Evolutionary conservation across 2,113 vertebrate genomes (phyloP).

Genomic region (Ammodytes marinus): DNA sequence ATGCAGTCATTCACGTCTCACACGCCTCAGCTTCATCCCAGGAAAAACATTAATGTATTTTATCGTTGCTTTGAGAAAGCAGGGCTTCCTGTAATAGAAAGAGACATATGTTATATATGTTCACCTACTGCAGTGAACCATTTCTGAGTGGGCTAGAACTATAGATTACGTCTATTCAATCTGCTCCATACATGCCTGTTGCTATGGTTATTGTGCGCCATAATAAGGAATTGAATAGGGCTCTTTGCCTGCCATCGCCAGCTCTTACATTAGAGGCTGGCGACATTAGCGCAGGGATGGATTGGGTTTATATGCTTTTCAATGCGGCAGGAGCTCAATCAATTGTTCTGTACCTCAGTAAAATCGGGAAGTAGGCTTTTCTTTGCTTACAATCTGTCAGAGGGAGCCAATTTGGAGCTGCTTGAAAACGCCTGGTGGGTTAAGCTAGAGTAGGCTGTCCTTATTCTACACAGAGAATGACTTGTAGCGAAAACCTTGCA

Average conservation of each 20-base stretch:
- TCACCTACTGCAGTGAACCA: constrained; percentile 44
- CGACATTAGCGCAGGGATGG: constrained; percentile 28
- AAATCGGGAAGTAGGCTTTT: constrained; percentile 61
- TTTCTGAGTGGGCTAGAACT: constrained; percentile 75
- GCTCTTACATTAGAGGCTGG: constrained; percentile 65
- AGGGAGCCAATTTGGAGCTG: constrained; percentile 53
- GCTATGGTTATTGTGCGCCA: constrained; percentile 83
- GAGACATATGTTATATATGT: constrained; percentile 47
- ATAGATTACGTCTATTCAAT: constrained; percentile 78
- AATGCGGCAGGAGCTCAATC: constrained; percentile 64
- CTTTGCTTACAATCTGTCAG: constrained; percentile 34
- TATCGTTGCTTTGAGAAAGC: not conserved
- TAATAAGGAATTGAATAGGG: constrained; percentile 75
- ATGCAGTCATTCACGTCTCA: not conserved
- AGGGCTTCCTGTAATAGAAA: constrained; percentile 13
- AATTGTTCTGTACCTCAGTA: constrained; percentile 62
- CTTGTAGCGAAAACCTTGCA: constrained; percentile 24
- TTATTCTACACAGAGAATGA: constrained; percentile 28
- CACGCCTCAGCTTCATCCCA: not conserved
- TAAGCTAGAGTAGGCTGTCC: constrained; percentile 29
- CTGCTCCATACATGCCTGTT: constrained; percentile 76
- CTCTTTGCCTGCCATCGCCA: constrained; percentile 65
- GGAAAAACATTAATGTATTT: constrained; percentile 5
- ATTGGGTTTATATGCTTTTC: constrained; percentile 68
- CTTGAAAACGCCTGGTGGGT: constrained; percentile 46